Evolutionary conservation across 2,888 invertebrate genomes (phyloP).

Genomic region (Ptychoptera albimana): DNA sequence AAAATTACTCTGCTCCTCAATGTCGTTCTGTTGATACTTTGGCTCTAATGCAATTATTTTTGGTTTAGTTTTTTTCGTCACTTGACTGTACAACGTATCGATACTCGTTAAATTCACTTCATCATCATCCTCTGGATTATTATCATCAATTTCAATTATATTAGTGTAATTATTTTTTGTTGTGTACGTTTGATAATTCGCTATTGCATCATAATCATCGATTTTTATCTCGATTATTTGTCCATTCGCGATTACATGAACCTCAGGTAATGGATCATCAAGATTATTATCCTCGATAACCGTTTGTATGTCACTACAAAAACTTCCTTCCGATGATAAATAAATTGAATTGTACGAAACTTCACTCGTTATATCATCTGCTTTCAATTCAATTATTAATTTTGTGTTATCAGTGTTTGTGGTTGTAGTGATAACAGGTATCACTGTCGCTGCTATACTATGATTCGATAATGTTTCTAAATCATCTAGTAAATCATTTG

Average conservation of each 20-base stretch:
- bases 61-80: slow-evolving; percentile 36
- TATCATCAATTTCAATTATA: too few relatives aligned
- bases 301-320: too few relatives aligned
- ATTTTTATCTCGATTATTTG: not conserved
- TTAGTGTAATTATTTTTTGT: too few relatives aligned
- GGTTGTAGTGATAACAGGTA: not conserved
- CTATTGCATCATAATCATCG: not conserved
- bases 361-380: slow-evolving; percentile 9
- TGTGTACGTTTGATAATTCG: too few relatives aligned
- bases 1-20: slow-evolving; percentile 14
- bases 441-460: not conserved
- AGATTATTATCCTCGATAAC: slow-evolving; percentile 17
- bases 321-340: slow-evolving; percentile 27
- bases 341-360: slow-evolving; percentile 31
- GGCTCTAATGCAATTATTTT: slow-evolving; percentile 35
- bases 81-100: slow-evolving; percentile 17
- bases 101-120: slow-evolving; percentile 5
- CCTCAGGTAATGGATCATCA: slow-evolving; percentile 16
- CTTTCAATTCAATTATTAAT: slow-evolving; percentile 2
- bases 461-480: not conserved
- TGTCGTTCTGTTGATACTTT: slow-evolving; percentile 12
- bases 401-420: not conserved
- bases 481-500: slow-evolving; percentile 2
- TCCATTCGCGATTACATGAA: slow-evolving; percentile 12
- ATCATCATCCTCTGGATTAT: not conserved